Evolutionary conservation across 2,113 vertebrate genomes (phyloP).

Genomic region (Tragulus kanchil): DNA sequence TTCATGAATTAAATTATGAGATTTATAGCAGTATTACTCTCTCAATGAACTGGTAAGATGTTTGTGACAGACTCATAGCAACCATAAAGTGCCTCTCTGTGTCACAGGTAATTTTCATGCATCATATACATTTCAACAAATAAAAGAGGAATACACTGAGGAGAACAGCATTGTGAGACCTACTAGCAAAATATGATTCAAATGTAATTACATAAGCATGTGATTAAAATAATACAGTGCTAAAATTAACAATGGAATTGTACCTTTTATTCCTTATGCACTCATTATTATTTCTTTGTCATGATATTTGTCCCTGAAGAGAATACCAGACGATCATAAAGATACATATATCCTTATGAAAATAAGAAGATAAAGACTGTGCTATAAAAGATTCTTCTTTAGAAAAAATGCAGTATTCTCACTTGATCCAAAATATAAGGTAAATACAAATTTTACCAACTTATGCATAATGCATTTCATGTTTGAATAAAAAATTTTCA

Average conservation of each 20-base stretch:
- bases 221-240: not conserved
- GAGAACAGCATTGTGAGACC: not conserved
- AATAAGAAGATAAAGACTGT: not conserved
- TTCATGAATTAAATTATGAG: conserved; percentile 21
- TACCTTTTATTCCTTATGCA: not conserved
- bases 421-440: not conserved
- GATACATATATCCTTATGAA: not conserved
- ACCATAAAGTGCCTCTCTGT: not conserved
- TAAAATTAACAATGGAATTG: not conserved
- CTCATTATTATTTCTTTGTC: not conserved
- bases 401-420: not conserved
- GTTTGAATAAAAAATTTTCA: not conserved
- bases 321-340: not conserved
- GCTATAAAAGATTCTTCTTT: not conserved
- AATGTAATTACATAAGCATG: not conserved
- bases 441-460: not conserved
- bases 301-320: not conserved
- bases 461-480: not conserved
- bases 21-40: not conserved
- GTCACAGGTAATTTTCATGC: not conserved
- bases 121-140: not conserved
- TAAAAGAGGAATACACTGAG: not conserved
- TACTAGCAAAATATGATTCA: not conserved
- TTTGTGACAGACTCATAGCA: not conserved
- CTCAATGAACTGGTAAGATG: not conserved